Conservation (phyloP, 2,888 invertebrate genomes). For the Dasysyrphus albostriatus region DNA sequence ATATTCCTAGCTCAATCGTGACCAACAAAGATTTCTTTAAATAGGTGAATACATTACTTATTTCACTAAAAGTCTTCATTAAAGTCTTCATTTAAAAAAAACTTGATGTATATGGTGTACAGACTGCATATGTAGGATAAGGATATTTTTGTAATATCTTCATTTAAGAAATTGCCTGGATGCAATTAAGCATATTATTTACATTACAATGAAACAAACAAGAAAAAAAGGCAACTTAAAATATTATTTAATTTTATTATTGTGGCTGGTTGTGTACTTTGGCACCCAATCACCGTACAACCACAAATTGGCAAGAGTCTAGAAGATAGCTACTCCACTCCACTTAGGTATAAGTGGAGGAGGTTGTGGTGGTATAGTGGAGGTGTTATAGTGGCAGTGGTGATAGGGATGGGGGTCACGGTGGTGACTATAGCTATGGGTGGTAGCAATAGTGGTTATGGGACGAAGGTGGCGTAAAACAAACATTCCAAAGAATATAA, state of each 20-base stretch:
- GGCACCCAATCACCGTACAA: conserved; percentile 56
- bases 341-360: background rate
- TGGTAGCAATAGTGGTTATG: background rate
- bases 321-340: conserved; percentile 42
- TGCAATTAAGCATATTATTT: conserved; percentile 69
- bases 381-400: background rate
- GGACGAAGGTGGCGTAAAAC: conserved; percentile 43
- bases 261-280: conserved; percentile 69
- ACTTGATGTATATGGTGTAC: conserved; percentile 5
- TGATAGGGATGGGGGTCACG: background rate
- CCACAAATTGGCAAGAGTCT: conserved; percentile 60
- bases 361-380: background rate
- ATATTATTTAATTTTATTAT: conserved; percentile 65
- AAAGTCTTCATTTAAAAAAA: conserved; percentile 7
- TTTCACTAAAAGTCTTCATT: conserved; percentile 28
- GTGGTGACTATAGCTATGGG: background rate
- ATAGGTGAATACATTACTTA: background rate
- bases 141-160: background rate
- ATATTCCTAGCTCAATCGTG: conserved; percentile 53
- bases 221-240: conserved; percentile 23
- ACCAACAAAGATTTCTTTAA: conserved; percentile 43
- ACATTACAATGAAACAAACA: conserved; percentile 48
- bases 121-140: background rate
- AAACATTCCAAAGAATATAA: conserved; percentile 62
- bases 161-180: conserved; percentile 42